Evolutionary conservation across 2,888 invertebrate genomes (phyloP), one percentile per base, ranked within the genome.

Genomic region (Creontiades dilutus): DNA sequence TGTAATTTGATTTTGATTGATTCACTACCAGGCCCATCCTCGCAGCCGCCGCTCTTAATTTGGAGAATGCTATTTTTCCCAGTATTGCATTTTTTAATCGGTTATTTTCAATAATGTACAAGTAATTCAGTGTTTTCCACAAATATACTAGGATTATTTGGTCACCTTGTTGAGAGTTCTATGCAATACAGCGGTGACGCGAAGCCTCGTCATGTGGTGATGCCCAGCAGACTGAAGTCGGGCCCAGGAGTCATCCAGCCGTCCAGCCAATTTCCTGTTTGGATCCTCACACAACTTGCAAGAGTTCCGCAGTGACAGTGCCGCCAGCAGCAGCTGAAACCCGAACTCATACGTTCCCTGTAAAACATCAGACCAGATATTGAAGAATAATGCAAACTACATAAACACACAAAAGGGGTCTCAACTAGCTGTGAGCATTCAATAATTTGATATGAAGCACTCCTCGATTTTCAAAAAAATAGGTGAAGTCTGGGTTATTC

Each of bases 291-390:
- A 94, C 91, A 96, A 93, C 92, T 96, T 95, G 93, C 97, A 95
- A 47, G 96, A 96, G 91, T 96, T 95, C 81, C 97, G 94, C 90
- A 97, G 93, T 16, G 96, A 95, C 86, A 96, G 93, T 0, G 97
- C 96, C 4, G 97, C 97, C 92, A 96, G 95, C 84, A 97, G 93
- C 91, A 97, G 93, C 93, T 97, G 96, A 92, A 95, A 96, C 19
- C 97, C 97, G 92, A 97, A 97, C 92, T 97, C 96, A 93, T 96
- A 97, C 23, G 97, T 96, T 86, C 96, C 96, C 97, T 97, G 93
- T 75, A 93, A 93, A n/a, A 19, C 13, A 75, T n/a, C n/a, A 46
- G 52, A 52, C 7, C 37, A 4, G 7, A 37, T 37, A 37, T 37
- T 37, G 37, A 2, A 37, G 37, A 37, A 37, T 37, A 37, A 37